These are phyloP conservation scores for Cyprinus carpio DNA, from an alignment of 2,113 vertebrate genomes.

Conservation along the genomic window DNA sequence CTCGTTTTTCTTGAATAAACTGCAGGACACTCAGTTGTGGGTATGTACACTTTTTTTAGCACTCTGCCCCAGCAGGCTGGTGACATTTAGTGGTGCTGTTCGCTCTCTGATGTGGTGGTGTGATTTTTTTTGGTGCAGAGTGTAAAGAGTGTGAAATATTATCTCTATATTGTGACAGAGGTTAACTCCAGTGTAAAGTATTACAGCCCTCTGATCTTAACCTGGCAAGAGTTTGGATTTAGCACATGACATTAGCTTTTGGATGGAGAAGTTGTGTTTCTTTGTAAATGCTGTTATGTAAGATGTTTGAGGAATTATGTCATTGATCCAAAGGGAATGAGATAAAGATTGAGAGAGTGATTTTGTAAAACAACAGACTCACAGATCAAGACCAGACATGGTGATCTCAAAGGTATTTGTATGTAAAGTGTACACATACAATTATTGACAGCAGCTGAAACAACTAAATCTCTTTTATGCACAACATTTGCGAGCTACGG, in stretches of 20 bases:
- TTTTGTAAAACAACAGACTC: neutral
- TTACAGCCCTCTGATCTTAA: neutral
- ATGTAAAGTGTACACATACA: neutral
- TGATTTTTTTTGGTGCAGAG: constrained; percentile 23
- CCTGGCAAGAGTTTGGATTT: constrained; percentile 9
- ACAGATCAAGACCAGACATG: neutral
- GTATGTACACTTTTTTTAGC: neutral
- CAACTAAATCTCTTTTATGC: neutral
- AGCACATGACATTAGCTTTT: neutral
- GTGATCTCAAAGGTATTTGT: neutral
- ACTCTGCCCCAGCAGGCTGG: constrained; percentile 29
- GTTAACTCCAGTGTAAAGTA: constrained; percentile 16
- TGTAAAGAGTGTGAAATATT: constrained; percentile 19
- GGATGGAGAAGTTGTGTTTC: neutral
- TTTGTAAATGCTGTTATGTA: constrained; percentile 14
- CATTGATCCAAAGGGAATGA: neutral
- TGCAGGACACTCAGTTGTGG: neutral
- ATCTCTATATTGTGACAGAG: neutral
- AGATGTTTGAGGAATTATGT: neutral
- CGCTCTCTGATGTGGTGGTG: constrained; percentile 25
- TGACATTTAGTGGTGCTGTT: constrained; percentile 50
- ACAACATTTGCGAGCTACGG: neutral
- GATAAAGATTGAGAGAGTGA: neutral
- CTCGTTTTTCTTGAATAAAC: constrained; percentile 34
- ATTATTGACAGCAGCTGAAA: neutral